A percentile compares a stretch with the other conserved stretches of the same genome.
Conservation (phyloP, 2,797 vertebrate species). For the Australoheros facetus region DNA sequence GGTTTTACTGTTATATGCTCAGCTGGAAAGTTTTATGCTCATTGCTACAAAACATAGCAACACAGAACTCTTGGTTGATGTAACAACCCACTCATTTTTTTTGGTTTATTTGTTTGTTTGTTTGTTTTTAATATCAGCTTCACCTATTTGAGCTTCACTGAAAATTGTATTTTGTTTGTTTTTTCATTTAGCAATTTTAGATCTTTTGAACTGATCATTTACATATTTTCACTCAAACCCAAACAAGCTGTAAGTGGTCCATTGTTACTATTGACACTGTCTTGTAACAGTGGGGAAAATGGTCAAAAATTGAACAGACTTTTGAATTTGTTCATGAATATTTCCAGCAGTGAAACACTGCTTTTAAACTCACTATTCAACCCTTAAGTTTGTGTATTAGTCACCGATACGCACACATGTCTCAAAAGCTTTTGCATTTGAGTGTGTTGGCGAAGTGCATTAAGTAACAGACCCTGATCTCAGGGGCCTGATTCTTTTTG, state of each 20-base stretch:
- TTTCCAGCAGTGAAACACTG: background rate
- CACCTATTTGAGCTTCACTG: background rate
- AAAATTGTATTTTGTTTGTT: background rate
- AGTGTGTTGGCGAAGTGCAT: background rate
- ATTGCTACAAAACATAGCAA: background rate
- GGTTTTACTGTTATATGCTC: background rate
- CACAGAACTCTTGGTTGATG: background rate
- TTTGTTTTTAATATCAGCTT: background rate
- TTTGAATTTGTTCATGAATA: background rate
- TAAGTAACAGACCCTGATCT: background rate
- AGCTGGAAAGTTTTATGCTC: background rate
- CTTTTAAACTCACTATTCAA: background rate
- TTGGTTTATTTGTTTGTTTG: too few relatives aligned
- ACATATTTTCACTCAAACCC: background rate
- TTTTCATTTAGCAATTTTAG: background rate
- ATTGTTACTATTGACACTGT: background rate
- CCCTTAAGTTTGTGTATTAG: background rate
- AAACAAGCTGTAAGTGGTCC: background rate
- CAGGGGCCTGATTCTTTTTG: conserved; percentile 1
- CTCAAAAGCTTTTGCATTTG: background rate
- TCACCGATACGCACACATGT: background rate
- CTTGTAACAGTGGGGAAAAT: background rate
- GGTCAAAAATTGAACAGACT: background rate
- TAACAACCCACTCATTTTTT: background rate
- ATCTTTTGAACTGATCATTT: background rate